These are phyloP conservation scores for Acrobasis suavella DNA, from an alignment of 2,888 invertebrate genomes.

Conservation along the genomic window DNA sequence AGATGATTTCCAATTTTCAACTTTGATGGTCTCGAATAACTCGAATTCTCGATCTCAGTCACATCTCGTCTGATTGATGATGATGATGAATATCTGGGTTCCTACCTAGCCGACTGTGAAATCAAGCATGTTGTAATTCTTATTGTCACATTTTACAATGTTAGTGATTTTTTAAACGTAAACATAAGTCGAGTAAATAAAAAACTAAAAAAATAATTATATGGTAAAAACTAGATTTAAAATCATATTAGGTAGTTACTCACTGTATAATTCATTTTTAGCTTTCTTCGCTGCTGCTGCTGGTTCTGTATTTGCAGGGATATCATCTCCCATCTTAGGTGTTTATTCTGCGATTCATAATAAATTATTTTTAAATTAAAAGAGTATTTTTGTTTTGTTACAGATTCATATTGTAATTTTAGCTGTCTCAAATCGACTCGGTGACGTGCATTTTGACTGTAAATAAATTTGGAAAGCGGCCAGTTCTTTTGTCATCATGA, in stretches of 20 bases:
- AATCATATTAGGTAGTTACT: neutral
- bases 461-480: constrained; percentile 70
- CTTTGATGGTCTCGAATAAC: too few relatives aligned
- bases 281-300: neutral
- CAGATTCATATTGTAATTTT: constrained; percentile 52
- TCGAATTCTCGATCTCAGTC: too few relatives aligned
- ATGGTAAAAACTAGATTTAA: too few relatives aligned
- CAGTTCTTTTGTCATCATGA: constrained; percentile 67
- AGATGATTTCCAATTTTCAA: too few relatives aligned
- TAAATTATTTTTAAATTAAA: constrained; percentile 41
- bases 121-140: too few relatives aligned
- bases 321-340: constrained; percentile 3
- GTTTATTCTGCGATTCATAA: constrained; percentile 38
- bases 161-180: too few relatives aligned
- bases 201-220: too few relatives aligned
- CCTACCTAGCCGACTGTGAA: too few relatives aligned
- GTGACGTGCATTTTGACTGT: constrained; percentile 56
- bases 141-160: too few relatives aligned
- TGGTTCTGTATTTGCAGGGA: neutral
- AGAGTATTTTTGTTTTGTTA: constrained; percentile 46
- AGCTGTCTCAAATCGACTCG: constrained; percentile 40
- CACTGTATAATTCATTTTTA: neutral
- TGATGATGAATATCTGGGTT: too few relatives aligned
- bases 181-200: too few relatives aligned
- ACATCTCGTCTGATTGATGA: too few relatives aligned